Evolutionary conservation across 1,140 invertebrate species (phyloP), one percentile per base, ranked within the genome.

Genomic region (Luehdorfia chinensis): DNA sequence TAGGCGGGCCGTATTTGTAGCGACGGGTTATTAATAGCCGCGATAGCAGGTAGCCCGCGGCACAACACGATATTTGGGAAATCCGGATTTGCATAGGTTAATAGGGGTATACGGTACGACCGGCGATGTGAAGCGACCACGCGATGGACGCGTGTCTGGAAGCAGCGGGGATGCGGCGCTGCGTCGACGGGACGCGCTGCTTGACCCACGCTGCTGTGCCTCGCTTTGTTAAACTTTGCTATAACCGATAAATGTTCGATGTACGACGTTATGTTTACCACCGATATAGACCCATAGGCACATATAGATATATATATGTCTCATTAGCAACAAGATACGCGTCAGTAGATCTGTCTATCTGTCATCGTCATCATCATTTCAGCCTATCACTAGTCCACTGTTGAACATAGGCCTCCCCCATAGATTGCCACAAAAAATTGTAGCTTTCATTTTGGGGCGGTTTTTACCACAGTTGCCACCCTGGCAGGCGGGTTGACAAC

Each of bases 61-160:
- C 70, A 41, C 43, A 60, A 65, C 71, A 74, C 74, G 74, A 74
- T 79, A 72, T 79, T 76, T 79, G 73, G 72, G 61, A 75, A 79
- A 80, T 77, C 71, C 75, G 77, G 74, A 85, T 85, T 85, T 84
- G 79, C 81, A 85, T 81, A 81, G 77, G 75, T 78, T 85, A 84
- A 85, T 85, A 63, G 72, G 61, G 56, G 61, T 56, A 48, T 60
- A 53, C n/a, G 62, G 52, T 66, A 60, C 66, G 69, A 41, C 63
- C 55, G 43, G 56, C 62, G 65, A 62, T 63, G 58, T 62, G 55
- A n/a, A n/a, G n/a, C n/a, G n/a, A n/a, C n/a, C n/a, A n/a, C n/a
- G n/a, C n/a, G n/a, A n/a, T n/a, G n/a, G 41, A 61, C 49, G 50
- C 49, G 50, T 47, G 43, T 52, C 45, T 19, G 39, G 51, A 43